phyloP scores from a whole-genome alignment of 2,888 invertebrate genomes.

The Apamea epomidion region DNA sequence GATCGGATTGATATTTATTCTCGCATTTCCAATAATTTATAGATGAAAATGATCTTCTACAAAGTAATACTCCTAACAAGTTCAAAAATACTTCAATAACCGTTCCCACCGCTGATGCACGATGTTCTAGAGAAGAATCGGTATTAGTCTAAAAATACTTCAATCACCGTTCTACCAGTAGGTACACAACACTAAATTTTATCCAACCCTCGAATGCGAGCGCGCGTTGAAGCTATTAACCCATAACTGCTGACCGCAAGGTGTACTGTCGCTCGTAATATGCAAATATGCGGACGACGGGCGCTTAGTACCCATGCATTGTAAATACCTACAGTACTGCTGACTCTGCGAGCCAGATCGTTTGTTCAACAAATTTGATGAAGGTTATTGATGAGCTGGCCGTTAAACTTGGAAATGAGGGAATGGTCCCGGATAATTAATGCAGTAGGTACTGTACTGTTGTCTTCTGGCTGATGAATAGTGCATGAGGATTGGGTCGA shows the following conservation, averaged over 20 bases:
- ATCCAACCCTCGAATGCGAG: slow-evolving; percentile 38
- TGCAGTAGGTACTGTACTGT: slow-evolving; percentile 47
- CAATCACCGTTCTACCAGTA: neutral
- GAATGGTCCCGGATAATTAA: slow-evolving; percentile 56
- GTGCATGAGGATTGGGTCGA: slow-evolving; percentile 41
- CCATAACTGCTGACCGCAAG: slow-evolving; percentile 61
- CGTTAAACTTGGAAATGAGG: slow-evolving; percentile 68
- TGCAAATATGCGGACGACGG: slow-evolving; percentile 64
- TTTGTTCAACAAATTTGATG: slow-evolving; percentile 73
- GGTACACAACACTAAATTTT: slow-evolving; percentile 10
- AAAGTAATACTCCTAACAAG: neutral
- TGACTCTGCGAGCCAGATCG: slow-evolving; percentile 67
- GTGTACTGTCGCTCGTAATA: slow-evolving; percentile 59
- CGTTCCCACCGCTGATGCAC: too few relatives aligned
- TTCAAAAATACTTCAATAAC: neutral
- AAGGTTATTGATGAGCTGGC: slow-evolving; percentile 74
- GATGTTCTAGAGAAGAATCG: neutral
- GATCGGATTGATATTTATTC: neutral
- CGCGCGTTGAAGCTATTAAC: slow-evolving; percentile 57
- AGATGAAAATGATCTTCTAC: neutral
- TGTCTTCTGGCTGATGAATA: slow-evolving; percentile 57
- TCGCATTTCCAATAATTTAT: neutral
- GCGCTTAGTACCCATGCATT: slow-evolving; percentile 62
- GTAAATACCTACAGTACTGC: slow-evolving; percentile 56
- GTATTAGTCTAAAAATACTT: neutral